Percentiles rank a stretch among this genome's conserved stretches.
These are phyloP conservation scores for Pandion haliaetus DNA, from an alignment of 2,113 vertebrate species.

Conservation along the genomic window DNA sequence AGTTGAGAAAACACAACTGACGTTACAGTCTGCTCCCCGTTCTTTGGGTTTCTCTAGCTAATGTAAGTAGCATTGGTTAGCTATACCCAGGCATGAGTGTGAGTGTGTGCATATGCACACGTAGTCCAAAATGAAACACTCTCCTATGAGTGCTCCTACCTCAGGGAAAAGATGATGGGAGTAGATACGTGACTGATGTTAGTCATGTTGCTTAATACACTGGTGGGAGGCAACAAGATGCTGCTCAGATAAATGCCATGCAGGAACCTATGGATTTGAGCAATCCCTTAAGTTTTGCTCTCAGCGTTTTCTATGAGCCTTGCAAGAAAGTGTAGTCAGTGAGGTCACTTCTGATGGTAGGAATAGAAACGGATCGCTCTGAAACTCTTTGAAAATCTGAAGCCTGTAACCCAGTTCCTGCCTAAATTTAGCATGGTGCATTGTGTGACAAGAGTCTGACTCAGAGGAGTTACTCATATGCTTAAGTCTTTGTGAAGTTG, in stretches of 20 bases:
- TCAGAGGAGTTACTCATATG: conserved; percentile 45
- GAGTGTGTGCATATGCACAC: background rate
- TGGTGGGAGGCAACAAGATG: conserved; percentile 18
- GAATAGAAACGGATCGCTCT: background rate
- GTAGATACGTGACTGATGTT: conserved; percentile 14
- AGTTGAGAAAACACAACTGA: background rate
- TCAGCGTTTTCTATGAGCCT: background rate
- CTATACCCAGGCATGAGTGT: background rate
- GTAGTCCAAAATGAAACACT: background rate
- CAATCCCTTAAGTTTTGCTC: background rate
- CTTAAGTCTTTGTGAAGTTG: background rate
- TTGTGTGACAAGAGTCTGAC: conserved; percentile 32
- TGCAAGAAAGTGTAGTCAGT: background rate
- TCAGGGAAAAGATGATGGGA: background rate
- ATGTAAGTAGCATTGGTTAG: background rate
- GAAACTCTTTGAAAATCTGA: background rate
- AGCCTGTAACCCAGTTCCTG: conserved; percentile 12
- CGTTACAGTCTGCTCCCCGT: background rate
- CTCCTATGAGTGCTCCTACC: background rate
- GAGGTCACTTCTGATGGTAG: background rate
- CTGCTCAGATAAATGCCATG: background rate
- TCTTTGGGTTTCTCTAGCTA: background rate
- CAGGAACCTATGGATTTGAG: background rate
- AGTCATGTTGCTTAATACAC: conserved; percentile 8
- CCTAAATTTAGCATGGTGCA: background rate